phyloP scores from a whole-genome alignment of 2,113 vertebrate species.

The Mastomys coucha region DNA sequence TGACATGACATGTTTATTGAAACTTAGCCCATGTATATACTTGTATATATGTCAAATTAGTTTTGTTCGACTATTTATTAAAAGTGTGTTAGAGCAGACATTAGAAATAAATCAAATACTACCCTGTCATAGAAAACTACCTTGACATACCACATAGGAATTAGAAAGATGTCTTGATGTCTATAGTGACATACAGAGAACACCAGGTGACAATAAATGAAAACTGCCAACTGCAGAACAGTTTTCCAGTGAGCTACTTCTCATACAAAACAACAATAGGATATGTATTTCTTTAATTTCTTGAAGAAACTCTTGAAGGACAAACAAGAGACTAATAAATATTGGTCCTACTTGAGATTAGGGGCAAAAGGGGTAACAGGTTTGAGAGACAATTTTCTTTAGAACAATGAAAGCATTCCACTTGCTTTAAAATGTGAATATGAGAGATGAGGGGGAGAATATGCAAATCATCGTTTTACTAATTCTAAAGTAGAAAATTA shows the following conservation, averaged over 20 bases:
- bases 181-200: background rate
- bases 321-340: background rate
- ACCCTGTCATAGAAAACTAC: background rate
- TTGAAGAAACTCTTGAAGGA: background rate
- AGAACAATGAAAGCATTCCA: background rate
- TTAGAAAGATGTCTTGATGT: constrained; percentile 5
- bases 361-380: background rate
- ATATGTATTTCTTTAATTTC: background rate
- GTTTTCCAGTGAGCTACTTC: background rate
- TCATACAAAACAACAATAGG: constrained; percentile 1
- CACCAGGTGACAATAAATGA: constrained; percentile 8
- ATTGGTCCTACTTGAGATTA: constrained; percentile 16
- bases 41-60: background rate
- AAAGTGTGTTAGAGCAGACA: constrained; percentile 39
- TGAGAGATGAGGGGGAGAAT: background rate
- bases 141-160: background rate
- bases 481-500: background rate
- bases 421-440: background rate
- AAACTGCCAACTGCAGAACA: background rate
- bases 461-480: background rate
- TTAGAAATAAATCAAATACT: constrained; percentile 29
- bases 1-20: background rate
- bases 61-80: constrained; percentile 23
- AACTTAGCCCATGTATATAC: background rate
- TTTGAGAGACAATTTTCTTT: constrained; percentile 19